Evolutionary conservation across 1,140 invertebrate genomes (phyloP), one percentile per base, ranked within the genome.

Genomic region (Aphidius gifuensis): DNA sequence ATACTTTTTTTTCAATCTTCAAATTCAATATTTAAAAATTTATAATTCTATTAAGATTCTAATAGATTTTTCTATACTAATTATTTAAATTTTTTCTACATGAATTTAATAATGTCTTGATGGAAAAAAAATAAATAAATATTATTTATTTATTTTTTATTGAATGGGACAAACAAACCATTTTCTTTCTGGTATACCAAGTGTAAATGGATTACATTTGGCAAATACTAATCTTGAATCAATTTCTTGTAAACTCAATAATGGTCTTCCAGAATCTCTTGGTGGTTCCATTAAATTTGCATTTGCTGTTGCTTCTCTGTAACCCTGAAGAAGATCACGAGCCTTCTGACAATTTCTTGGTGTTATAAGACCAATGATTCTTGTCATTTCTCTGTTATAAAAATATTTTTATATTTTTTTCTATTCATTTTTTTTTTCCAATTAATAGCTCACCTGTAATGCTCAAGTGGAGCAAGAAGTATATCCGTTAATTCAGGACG

Each of bases 141-240:
- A n/a, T 23, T n/a, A 23, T 46, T 16, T 58, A 32, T n/a, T 47
- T 47, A 55, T 23, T 32, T 23, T 32, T 57, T 47, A 61, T 46
- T n/a, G 48, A 58, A 56, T 32, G 23, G 4, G 38, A 65, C 45
- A 59, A 66, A 71, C 72, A 68, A 60, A 81, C 91, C 91, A 93
- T 77, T 92, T 90, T 61, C 92, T 84, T 6, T 90, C 90, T 47
- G 89, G 88, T 67, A 89, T 88, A 69, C 86, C 89, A 73, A 94
- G 80, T 32, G 88, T 86, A 74, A 94, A 94, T 51, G 92, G 91
- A 85, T 91, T 92, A 83, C 91, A 93, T 77, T 90, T 87, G 67
- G 91, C 92, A 79, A 93, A 93, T 62, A 93, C 91, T 69, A 93
- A 83, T 67, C 91, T 82, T 69, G 89, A 91, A 75, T 93, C 91